Base-by-base conservation (phyloP, 2,113 vertebrate genomes). In the Hippopotamus amphibius region DNA sequence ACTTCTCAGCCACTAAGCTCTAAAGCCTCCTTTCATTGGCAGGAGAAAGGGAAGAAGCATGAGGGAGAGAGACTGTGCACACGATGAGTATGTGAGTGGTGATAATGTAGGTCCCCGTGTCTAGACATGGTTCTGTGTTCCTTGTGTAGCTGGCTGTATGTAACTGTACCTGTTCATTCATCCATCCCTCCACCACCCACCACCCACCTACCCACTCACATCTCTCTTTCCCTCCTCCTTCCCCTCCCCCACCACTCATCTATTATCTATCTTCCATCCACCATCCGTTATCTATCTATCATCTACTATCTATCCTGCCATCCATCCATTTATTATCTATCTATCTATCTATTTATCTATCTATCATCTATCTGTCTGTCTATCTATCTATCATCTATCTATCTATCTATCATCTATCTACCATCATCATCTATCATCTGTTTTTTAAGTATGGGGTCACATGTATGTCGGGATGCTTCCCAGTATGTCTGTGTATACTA, bases 21-120 rank as follows among this genome's bases (percentile, higher is more conserved):
- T 26, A 1, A 68, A n/a, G 21, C 33, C 33, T 74, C 46, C 63
- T 53, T 46, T 72, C 61, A 22, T 0, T 28, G 79, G 65, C 74
- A 72, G 81, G 41, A 92, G 65, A 72, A 46, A 14, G 28, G 57
- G 85, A 17, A 24, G 55, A 21, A 48, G 21, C 30, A 53, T 4
- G 57, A 26, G 55, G n/a, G 30, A 17, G 69, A 61, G 83, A 55
- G 53, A 48, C 41, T 0, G 0, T 2, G 24, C 17, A 37, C 53
- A 1, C 0, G 1, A 12, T 9, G 57, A 33, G 22, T 48, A 6
- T 17, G 24, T 5, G 57, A 69, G 53, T 4, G 50, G 10, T 17
- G 37, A 21, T 8, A 30, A 19, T 7, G 0, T 9, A 0, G 7
- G 22, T 24, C 41, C 11, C 6, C 3, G 57, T 41, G 30, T 14